Evolutionary conservation across 2,888 invertebrate genomes (phyloP).

Genomic region (Yponomeuta sedellus): DNA sequence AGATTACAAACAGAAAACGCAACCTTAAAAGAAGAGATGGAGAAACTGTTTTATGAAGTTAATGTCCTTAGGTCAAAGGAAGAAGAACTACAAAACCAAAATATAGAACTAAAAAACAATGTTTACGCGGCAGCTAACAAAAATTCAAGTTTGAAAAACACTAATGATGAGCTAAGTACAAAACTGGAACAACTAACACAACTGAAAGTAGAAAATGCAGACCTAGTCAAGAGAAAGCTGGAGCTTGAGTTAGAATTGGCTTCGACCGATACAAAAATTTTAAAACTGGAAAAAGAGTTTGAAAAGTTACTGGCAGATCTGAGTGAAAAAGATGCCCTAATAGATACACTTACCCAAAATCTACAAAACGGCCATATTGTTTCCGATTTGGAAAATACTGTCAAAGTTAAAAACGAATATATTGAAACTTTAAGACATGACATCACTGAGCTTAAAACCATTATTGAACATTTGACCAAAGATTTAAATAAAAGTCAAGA

Average conservation of each 20-base stretch:
- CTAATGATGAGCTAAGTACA: conserved; percentile 29
- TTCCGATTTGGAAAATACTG: conserved; percentile 32
- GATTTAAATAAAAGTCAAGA: neutral
- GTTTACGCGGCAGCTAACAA: conserved; percentile 26
- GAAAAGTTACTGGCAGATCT: conserved; percentile 49
- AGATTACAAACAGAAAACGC: conserved; percentile 21
- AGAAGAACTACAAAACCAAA: conserved; percentile 10
- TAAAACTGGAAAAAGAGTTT: conserved; percentile 58
- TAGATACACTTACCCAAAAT: conserved; percentile 46
- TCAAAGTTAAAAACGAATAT: conserved; percentile 44
- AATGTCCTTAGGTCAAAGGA: neutral
- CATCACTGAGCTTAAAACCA: conserved; percentile 34
- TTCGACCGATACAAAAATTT: conserved; percentile 46
- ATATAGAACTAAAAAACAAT: neutral
- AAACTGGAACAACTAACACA: conserved; percentile 28
- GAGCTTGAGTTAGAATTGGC: conserved; percentile 46
- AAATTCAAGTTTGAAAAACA: conserved; percentile 35
- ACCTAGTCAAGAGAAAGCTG: conserved; percentile 35
- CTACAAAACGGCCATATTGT: conserved; percentile 20
- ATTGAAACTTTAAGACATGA: conserved; percentile 35
- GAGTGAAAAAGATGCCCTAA: conserved; percentile 58
- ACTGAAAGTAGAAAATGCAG: conserved; percentile 44
- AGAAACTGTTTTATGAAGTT: conserved; percentile 24
- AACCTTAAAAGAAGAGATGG: conserved; percentile 24
- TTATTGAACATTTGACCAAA: conserved; percentile 42